Evolutionary conservation across 2,113 vertebrate genomes (phyloP).

Genomic region (Centropristis striata): DNA sequence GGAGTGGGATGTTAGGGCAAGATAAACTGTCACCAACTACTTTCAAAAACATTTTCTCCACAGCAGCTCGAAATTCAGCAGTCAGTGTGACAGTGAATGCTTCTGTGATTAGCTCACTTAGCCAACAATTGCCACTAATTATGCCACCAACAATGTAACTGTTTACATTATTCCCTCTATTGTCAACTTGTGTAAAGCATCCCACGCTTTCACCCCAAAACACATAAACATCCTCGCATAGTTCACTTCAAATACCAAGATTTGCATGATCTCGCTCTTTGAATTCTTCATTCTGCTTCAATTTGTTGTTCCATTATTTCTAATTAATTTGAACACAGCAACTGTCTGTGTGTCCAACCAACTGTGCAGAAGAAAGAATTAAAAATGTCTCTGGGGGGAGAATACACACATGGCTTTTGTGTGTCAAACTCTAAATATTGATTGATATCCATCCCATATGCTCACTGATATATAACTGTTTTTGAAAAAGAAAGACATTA

Average conservation of each 20-base stretch:
- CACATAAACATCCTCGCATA: not conserved
- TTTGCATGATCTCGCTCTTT: slow-evolving; percentile 51
- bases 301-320: slow-evolving; percentile 71
- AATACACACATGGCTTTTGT: slow-evolving; percentile 13
- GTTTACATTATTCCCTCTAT: not conserved
- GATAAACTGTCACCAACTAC: slow-evolving; percentile 3
- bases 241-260: slow-evolving; percentile 22
- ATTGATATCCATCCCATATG: slow-evolving; percentile 33
- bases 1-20: not conserved
- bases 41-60: not conserved
- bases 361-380: slow-evolving; percentile 68
- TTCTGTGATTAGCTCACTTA: not conserved
- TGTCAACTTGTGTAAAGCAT: not conserved
- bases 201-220: not conserved
- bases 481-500: not conserved
- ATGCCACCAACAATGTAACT: not conserved
- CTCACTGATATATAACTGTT: not conserved
- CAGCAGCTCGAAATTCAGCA: not conserved
- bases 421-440: slow-evolving; percentile 30
- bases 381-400: slow-evolving; percentile 46
- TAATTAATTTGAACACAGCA: slow-evolving; percentile 65
- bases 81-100: not conserved
- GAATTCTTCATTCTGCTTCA: slow-evolving; percentile 64
- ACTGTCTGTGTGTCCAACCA: slow-evolving; percentile 59
- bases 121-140: slow-evolving; percentile 9